A percentile compares a stretch with the other conserved stretches of the same genome.
Evolutionary conservation across 2,888 invertebrate genomes (phyloP).

Genomic region (Leucophenga maculata): DNA sequence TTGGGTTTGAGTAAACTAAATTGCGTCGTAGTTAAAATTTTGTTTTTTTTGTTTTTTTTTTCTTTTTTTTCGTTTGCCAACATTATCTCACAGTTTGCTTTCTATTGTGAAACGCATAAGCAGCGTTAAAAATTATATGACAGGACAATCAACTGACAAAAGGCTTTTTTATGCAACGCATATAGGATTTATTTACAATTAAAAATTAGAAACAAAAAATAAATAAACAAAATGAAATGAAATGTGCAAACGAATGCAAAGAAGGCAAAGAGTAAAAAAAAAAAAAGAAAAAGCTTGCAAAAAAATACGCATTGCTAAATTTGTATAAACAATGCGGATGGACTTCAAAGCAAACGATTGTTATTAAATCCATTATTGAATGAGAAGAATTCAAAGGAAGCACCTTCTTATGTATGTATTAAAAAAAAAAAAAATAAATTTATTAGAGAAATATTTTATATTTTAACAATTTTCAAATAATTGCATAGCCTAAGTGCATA

Average conservation of each 20-base stretch:
- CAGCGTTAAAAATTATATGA: neutral
- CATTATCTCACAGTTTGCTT: neutral
- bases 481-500: no score
- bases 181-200: neutral
- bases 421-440: no score
- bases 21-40: conserved; percentile 63
- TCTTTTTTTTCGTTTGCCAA: conserved; percentile 17
- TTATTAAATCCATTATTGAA: no score
- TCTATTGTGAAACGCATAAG: conserved; percentile 10
- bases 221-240: conserved; percentile 24
- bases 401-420: no score
- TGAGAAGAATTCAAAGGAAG: no score
- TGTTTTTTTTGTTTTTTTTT: conserved; percentile 34
- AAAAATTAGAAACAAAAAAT: conserved; percentile 45
- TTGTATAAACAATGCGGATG: no score
- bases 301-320: conserved; percentile 9
- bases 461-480: no score
- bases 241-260: neutral
- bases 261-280: neutral
- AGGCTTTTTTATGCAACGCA: no score
- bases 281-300: conserved; percentile 9
- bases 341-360: conserved; percentile 7
- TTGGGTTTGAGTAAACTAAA: conserved; percentile 60
- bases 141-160: no score
- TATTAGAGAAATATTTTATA: no score